phyloP scores from a whole-genome alignment of 2,797 vertebrate species.

The Botia kubotai region DNA sequence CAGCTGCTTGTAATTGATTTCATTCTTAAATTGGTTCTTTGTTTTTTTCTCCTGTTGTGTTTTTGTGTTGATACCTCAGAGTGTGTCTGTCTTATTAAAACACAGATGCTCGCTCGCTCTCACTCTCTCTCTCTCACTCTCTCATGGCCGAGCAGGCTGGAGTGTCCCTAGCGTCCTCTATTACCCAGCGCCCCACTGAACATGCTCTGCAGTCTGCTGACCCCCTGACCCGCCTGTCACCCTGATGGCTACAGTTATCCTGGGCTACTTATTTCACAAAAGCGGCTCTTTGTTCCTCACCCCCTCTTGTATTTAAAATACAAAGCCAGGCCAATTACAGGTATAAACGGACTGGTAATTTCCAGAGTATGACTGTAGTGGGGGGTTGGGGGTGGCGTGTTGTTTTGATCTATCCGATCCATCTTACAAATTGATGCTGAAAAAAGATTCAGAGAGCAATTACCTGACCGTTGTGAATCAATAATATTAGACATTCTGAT shows the following conservation, averaged over 20 bases:
- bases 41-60: conserved; percentile 59
- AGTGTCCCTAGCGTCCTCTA: conserved; percentile 85
- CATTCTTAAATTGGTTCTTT: conserved; percentile 33
- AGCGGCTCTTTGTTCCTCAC: conserved; percentile 75
- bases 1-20: conserved; percentile 29
- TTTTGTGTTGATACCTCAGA: conserved; percentile 62
- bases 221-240: conserved; percentile 88
- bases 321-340: conserved; percentile 63
- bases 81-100: conserved; percentile 67
- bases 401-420: conserved; percentile 17
- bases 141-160: conserved; percentile 71
- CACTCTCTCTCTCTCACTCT: conserved; percentile 51
- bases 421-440: neutral
- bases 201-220: conserved; percentile 83
- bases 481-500: neutral
- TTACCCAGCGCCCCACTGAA: conserved; percentile 86
- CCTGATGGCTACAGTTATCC: conserved; percentile 86
- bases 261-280: conserved; percentile 85
- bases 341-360: conserved; percentile 55
- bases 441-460: neutral
- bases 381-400: too few species aligned
- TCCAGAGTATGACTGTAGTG: conserved; percentile 27
- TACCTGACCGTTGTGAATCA: neutral
- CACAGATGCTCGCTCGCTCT: conserved; percentile 54
- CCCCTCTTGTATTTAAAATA: conserved; percentile 73